phyloP scores from a whole-genome alignment of 2,888 invertebrate genomes.

The Platynereis dumerilii region DNA sequence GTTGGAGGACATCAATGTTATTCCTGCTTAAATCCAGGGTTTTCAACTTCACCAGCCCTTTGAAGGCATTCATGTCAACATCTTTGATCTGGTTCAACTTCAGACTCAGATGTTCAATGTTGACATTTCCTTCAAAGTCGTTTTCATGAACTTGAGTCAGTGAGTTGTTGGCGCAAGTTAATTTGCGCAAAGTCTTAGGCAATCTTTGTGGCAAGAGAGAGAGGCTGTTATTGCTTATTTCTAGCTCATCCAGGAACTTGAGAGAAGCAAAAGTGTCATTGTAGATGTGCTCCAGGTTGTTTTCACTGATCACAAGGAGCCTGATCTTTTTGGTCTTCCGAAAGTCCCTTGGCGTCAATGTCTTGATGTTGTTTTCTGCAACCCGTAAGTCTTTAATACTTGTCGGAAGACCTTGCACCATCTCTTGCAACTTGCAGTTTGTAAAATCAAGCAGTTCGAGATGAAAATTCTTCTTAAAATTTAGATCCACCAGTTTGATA shows the following conservation, averaged over 20 bases:
- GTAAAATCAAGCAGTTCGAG: conserved; percentile 64
- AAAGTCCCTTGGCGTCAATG: conserved; percentile 76
- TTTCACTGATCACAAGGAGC: conserved; percentile 81
- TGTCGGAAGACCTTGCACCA: conserved; percentile 69
- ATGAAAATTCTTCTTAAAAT: conserved; percentile 68
- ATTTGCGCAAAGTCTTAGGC: conserved; percentile 28
- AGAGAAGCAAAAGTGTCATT: conserved; percentile 84
- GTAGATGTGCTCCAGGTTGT: conserved; percentile 78
- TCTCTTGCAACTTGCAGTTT: conserved; percentile 45
- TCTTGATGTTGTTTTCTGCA: conserved; percentile 79
- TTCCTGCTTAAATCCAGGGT: conserved; percentile 36
- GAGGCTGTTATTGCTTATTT: conserved; percentile 74
- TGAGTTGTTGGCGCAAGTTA: conserved; percentile 36
- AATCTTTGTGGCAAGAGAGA: conserved; percentile 28
- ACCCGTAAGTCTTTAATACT: conserved; percentile 84
- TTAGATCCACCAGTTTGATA: conserved; percentile 64
- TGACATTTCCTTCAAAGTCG: conserved; percentile 23
- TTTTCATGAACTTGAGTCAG: conserved; percentile 28
- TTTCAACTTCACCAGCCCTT: conserved; percentile 29
- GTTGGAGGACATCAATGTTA: conserved; percentile 25
- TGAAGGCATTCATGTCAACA: conserved; percentile 33
- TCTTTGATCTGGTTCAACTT: conserved; percentile 37
- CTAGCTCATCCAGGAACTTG: conserved; percentile 81
- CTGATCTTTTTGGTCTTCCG: conserved; percentile 83
- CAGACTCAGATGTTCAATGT: conserved; percentile 39